A percentile compares a stretch with the other conserved stretches of the same genome.
Conservation (phyloP, 2,888 invertebrate species). For the Hirtodrosophila histrioides region DNA sequence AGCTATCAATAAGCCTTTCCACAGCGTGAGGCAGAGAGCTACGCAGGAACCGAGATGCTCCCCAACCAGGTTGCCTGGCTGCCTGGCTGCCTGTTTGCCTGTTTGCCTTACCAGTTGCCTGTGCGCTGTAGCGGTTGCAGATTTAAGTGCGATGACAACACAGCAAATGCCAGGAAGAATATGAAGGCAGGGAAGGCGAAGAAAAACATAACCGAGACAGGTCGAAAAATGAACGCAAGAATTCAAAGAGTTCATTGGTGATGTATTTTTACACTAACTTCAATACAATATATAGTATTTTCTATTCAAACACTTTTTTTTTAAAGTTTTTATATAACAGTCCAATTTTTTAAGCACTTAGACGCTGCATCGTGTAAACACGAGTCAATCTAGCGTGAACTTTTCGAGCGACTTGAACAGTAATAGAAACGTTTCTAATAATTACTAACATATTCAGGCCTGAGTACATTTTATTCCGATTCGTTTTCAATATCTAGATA, state of each 20-base stretch:
- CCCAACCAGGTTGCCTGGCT: conserved; percentile 10
- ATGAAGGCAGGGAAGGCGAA: conserved; percentile 51
- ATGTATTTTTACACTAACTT: conserved; percentile 30
- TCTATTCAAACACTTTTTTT: too few relatives aligned
- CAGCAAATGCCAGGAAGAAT: conserved; percentile 34
- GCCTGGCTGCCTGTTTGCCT: conserved; percentile 13
- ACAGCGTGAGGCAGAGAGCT: conserved; percentile 8
- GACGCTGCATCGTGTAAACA: too few relatives aligned
- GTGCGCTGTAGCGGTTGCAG: conserved; percentile 61
- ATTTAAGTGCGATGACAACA: conserved; percentile 66
- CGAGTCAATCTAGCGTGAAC: not conserved
- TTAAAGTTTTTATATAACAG: too few relatives aligned
- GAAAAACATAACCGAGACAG: conserved; percentile 45
- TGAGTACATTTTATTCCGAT: too few relatives aligned
- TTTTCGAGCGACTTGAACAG: too few relatives aligned
- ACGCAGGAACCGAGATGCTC: conserved; percentile 19
- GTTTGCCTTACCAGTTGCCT: conserved; percentile 12
- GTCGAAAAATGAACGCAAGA: conserved; percentile 24
- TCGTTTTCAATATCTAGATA: too few relatives aligned
- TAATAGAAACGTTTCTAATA: too few relatives aligned
- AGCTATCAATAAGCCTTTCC: conserved; percentile 24
- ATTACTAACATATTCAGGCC: too few relatives aligned
- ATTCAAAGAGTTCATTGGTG: conserved; percentile 3
- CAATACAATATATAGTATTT: too few relatives aligned
- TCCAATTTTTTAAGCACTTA: too few relatives aligned